phyloP scores from a whole-genome alignment of 2,113 vertebrate genomes.

The Etia nguti region DNA sequence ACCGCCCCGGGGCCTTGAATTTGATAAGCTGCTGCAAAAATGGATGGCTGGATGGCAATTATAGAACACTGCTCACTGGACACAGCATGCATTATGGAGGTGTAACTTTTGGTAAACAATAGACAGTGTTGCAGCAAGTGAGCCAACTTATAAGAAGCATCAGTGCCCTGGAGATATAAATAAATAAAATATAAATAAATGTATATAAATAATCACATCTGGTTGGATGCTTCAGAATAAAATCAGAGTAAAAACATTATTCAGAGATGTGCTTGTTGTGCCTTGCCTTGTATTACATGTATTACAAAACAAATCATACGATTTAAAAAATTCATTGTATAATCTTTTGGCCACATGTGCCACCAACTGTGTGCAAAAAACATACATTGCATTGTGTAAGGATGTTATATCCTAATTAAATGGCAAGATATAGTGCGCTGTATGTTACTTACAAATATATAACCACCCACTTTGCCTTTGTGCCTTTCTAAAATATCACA shows the following conservation, averaged over 20 bases:
- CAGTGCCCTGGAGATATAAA: not conserved
- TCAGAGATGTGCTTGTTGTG: not conserved
- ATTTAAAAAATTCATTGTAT: not conserved
- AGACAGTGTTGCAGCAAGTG: not conserved
- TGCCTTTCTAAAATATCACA: not conserved
- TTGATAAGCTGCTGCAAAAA: not conserved
- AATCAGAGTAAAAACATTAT: not conserved
- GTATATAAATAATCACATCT: not conserved
- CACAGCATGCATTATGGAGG: not conserved
- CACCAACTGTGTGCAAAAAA: not conserved
- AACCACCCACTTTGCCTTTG: not conserved
- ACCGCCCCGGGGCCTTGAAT: not conserved
- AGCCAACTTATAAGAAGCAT: not conserved
- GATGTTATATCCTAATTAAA: not conserved
- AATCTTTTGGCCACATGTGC: not conserved
- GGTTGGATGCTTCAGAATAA: not conserved
- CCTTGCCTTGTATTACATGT: not conserved
- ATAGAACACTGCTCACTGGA: not conserved
- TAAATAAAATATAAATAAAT: not conserved
- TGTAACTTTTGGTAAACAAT: not conserved
- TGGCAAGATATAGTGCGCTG: not conserved
- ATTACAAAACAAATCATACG: not conserved
- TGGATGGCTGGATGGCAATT: not conserved
- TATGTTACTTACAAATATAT: conserved; percentile 1
- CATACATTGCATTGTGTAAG: not conserved